These are phyloP conservation scores for Stenchaetothrips biformis DNA, from an alignment of 2,888 invertebrate genomes.

Conservation along the genomic window DNA sequence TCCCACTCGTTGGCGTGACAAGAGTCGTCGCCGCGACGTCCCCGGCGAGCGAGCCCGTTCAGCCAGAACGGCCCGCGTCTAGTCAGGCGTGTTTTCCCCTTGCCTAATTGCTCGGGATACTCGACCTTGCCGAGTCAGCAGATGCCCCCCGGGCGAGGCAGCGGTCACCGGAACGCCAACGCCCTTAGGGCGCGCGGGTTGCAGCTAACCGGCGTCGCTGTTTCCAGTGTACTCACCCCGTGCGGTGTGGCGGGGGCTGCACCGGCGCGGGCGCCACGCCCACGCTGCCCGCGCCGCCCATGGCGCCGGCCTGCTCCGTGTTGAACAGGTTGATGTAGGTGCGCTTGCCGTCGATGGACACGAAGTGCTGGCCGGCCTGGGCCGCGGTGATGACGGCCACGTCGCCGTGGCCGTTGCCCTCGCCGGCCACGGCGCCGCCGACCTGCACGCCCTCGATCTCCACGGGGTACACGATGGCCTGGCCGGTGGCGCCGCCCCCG, in stretches of 20 bases:
- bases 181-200: too few relatives aligned
- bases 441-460: constrained; percentile 57
- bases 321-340: constrained; percentile 81
- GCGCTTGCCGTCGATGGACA: constrained; percentile 85
- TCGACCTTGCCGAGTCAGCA: constrained; percentile 8
- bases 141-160: too few relatives aligned
- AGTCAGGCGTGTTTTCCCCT: not conserved
- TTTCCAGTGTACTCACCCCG: constrained; percentile 37
- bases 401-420: constrained; percentile 48
- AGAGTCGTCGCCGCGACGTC: not conserved
- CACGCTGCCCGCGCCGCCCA: constrained; percentile 34
- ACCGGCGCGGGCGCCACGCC: constrained; percentile 40
- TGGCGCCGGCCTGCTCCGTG: constrained; percentile 35
- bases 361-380: constrained; percentile 76
- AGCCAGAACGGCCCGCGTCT: not conserved
- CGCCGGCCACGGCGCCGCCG: constrained; percentile 43
- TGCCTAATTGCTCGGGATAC: constrained; percentile 5
- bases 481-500: constrained; percentile 46
- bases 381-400: constrained; percentile 65
- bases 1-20: not conserved
- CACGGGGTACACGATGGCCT: constrained; percentile 55
- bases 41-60: not conserved
- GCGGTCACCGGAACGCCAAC: too few relatives aligned
- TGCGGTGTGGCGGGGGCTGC: constrained; percentile 44
- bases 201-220: not conserved